Evolutionary conservation across 2,113 vertebrate genomes (phyloP).

Genomic region (Odontesthes bonariensis): DNA sequence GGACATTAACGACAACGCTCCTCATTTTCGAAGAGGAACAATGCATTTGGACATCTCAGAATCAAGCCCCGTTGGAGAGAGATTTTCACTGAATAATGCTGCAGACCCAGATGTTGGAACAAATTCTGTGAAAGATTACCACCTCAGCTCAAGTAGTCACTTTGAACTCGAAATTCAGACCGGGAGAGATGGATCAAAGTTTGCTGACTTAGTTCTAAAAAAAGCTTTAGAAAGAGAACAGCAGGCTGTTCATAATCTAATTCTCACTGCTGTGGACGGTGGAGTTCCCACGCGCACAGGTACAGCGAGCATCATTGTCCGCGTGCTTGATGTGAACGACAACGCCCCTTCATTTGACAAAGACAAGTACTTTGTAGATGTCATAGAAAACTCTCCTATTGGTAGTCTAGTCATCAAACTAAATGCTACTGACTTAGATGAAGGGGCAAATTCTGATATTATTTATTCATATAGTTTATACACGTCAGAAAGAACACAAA

Average conservation of each 20-base stretch:
- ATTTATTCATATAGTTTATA: slow-evolving; percentile 82
- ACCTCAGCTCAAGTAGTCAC: slow-evolving; percentile 71
- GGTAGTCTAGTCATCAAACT: slow-evolving; percentile 69
- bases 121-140: slow-evolving; percentile 76
- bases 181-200: slow-evolving; percentile 75
- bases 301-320: slow-evolving; percentile 74
- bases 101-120: slow-evolving; percentile 74
- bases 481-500: slow-evolving; percentile 71
- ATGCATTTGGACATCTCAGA: slow-evolving; percentile 81
- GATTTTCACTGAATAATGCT: slow-evolving; percentile 79
- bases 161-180: slow-evolving; percentile 74
- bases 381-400: slow-evolving; percentile 76
- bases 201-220: slow-evolving; percentile 72
- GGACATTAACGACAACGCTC: slow-evolving; percentile 78
- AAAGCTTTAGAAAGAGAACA: slow-evolving; percentile 70
- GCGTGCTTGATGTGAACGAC: slow-evolving; percentile 78
- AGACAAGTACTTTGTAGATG: slow-evolving; percentile 55
- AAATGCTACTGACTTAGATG: slow-evolving; percentile 76
- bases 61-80: slow-evolving; percentile 59
- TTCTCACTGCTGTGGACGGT: slow-evolving; percentile 81
- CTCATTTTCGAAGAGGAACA: slow-evolving; percentile 78
- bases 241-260: slow-evolving; percentile 69
- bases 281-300: slow-evolving; percentile 75
- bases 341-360: slow-evolving; percentile 76
- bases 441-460: slow-evolving; percentile 72